Conservation (phyloP, 2,797 vertebrate species). For the Spheniscus humboldti region DNA sequence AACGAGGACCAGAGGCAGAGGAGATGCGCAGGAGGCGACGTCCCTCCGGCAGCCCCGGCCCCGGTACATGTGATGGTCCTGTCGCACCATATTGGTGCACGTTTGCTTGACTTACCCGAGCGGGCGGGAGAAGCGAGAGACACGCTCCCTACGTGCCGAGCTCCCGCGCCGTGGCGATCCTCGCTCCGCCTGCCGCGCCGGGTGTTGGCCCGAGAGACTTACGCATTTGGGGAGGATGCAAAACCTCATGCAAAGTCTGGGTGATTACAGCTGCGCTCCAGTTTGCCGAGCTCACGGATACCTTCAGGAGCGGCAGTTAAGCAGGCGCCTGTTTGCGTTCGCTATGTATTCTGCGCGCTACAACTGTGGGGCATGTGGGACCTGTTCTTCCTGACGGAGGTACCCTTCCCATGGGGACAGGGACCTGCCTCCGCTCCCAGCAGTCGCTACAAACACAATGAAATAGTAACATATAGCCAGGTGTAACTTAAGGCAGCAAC, state of each 20-base stretch:
- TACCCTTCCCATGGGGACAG: neutral
- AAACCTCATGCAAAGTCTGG: neutral
- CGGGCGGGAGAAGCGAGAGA: neutral
- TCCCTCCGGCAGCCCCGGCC: neutral
- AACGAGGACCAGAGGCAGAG: neutral
- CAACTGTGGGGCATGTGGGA: neutral
- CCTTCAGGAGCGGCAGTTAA: neutral
- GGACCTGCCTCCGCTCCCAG: neutral
- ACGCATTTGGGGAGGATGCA: neutral
- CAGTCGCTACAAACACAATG: neutral
- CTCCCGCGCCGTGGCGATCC: neutral
- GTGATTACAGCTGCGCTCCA: rapidly evolving
- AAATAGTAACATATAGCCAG: neutral
- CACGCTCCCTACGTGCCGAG: rapidly evolving
- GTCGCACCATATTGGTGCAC: neutral
- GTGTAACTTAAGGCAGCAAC: neutral
- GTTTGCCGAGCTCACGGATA: rapidly evolving
- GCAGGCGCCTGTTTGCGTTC: neutral
- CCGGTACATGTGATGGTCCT: neutral
- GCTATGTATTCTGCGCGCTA: rapidly evolving
- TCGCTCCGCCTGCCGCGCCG: neutral
- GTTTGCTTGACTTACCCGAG: neutral
- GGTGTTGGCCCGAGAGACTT: neutral
- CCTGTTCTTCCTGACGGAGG: neutral
- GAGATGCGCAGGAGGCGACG: rapidly evolving